phyloP scores from a whole-genome alignment of 2,797 vertebrate species.

The Gymnoscopelus microlampas region DNA sequence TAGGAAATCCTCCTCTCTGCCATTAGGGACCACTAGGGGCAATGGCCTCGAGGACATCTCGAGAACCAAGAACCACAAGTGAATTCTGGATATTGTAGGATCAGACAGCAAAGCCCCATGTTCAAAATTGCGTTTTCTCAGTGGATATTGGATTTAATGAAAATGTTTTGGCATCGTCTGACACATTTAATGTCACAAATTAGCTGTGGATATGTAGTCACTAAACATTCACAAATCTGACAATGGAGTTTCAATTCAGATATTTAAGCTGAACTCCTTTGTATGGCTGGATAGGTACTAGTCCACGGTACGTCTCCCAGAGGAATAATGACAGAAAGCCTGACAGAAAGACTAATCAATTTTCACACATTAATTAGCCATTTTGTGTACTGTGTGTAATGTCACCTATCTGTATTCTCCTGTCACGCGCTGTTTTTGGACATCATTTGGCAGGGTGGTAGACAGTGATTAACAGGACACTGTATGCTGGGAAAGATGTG shows the following conservation, averaged over 20 bases:
- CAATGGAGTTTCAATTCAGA: too few relatives aligned
- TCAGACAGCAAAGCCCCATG: too few relatives aligned
- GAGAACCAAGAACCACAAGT: background rate
- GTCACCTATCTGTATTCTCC: slow-evolving; percentile 50
- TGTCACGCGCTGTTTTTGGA: slow-evolving; percentile 36
- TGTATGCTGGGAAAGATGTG: slow-evolving; percentile 45
- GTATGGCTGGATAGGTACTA: slow-evolving; percentile 23
- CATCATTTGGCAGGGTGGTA: slow-evolving; percentile 44
- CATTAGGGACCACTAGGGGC: too few relatives aligned
- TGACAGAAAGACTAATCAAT: slow-evolving; percentile 59
- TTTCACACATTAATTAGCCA: slow-evolving; percentile 63
- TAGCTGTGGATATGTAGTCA: too few relatives aligned
- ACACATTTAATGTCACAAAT: too few relatives aligned
- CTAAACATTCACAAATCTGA: background rate
- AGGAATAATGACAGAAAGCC: slow-evolving; percentile 40
- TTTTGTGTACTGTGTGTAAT: slow-evolving; percentile 42
- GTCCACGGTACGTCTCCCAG: slow-evolving; percentile 28
- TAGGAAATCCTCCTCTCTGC: too few relatives aligned
- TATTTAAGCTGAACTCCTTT: slow-evolving; percentile 18
- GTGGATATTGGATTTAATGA: too few relatives aligned
- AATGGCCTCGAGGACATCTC: too few relatives aligned
- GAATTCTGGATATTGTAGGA: too few relatives aligned
- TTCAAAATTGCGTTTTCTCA: too few relatives aligned
- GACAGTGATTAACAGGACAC: slow-evolving; percentile 66
- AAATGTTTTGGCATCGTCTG: too few relatives aligned